Evolutionary conservation across 2,888 invertebrate species (phyloP), one percentile per base, ranked within the genome.

Genomic region (Callinectes sapidus): DNA sequence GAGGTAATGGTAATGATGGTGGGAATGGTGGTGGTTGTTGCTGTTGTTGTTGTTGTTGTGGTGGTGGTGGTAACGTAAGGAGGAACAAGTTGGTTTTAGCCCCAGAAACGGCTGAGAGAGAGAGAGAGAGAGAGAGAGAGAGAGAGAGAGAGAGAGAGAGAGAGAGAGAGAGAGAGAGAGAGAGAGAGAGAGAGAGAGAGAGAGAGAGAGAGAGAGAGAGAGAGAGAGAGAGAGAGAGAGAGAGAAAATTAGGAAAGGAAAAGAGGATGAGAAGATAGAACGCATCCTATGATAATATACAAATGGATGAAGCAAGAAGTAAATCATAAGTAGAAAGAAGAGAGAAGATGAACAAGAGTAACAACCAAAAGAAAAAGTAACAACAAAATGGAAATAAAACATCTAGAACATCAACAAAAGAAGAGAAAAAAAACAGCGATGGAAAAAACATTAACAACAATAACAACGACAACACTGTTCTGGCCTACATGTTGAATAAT

Each of bases 51-150:
- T 0, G 2, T 1, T 0, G 61, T 18, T 0, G 61, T 18, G 18
- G 61, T 18, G 18, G 61, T 18, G 18, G 61, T 2, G 5, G 61
- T 18, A 61, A 2, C 10, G 61, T 16, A 61, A 61, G 18, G 23
- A 71, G n/a, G 10, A n/a, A 28, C 71, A 71, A 71, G 71, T 28
- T 5, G 13, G n/a, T n/a, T 13, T 71, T 1, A 71, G 13, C n/a
- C 28, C 8, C 71, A 23, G n/a, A 71, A 71, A 71, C 28, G 28
- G 71, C 10, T 13, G 71, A 71, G 28, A 71, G 28, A 71, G 28
- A 71, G 71, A 71, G 28, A 71, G 71, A 71, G 66, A 66, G 66
- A 66, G 66, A 66, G 71, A 71, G 71, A 71, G 71, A 71, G 71
- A 71, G 71, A 71, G 71, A 71, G 71, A 71, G n/a, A 71, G 71